Evolutionary conservation across 1,140 invertebrate genomes (phyloP).

Genomic region (Teleopsis dalmanni): DNA sequence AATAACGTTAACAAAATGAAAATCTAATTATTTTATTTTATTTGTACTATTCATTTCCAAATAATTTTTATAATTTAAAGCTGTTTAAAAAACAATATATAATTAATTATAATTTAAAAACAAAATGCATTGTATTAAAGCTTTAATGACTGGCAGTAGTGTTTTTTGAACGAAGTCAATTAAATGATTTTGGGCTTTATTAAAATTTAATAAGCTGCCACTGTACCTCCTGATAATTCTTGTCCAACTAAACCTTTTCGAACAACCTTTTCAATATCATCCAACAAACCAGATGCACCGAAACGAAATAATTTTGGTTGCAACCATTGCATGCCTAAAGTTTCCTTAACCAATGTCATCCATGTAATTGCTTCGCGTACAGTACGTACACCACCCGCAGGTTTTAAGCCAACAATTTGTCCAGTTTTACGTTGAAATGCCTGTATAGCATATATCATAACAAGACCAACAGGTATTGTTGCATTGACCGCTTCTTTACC

Average conservation of each 20-base stretch:
- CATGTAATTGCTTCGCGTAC: slow-evolving; percentile 79
- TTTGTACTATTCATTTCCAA: too few relatives aligned
- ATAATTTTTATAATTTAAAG: too few relatives aligned
- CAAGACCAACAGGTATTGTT: slow-evolving; percentile 78
- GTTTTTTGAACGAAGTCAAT: too few relatives aligned
- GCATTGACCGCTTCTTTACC: slow-evolving; percentile 96
- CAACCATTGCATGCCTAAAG: slow-evolving; percentile 84
- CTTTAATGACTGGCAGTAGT: too few relatives aligned
- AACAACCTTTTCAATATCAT: slow-evolving; percentile 54
- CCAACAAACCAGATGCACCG: slow-evolving; percentile 84
- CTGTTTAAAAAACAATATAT: too few relatives aligned
- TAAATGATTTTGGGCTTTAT: too few relatives aligned
- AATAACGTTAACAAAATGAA: too few relatives aligned
- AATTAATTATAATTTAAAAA: too few relatives aligned
- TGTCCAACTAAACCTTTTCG: neutral
- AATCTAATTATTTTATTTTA: too few relatives aligned
- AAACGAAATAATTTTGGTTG: slow-evolving; percentile 80
- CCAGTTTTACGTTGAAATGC: slow-evolving; percentile 68
- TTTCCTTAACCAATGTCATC: slow-evolving; percentile 75
- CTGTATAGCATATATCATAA: slow-evolving; percentile 90
- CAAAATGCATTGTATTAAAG: too few relatives aligned
- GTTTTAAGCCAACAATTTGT: slow-evolving; percentile 89
- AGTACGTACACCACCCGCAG: slow-evolving; percentile 92
- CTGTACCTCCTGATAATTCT: neutral
- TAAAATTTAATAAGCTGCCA: slow-evolving; percentile 8